Base-by-base conservation (phyloP, 2,797 vertebrate species). In the Poeciliopsis gracilis region DNA sequence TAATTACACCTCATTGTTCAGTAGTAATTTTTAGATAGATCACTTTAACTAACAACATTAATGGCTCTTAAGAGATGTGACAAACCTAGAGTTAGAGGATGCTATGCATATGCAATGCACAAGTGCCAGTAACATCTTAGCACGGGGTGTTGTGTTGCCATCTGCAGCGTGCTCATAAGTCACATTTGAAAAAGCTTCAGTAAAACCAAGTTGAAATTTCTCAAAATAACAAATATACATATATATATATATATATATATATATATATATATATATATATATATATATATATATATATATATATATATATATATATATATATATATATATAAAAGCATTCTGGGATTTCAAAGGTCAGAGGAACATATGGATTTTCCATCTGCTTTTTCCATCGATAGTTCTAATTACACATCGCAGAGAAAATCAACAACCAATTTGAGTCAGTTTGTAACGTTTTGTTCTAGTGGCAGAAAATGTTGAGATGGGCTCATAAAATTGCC, bases 351-450 rank as follows among this genome's bases (percentile, higher is more conserved):
- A 75, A 43, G 53, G n/a, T 75, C 53, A 18, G 5, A 11, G n/a
- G 16, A 59, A 75, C 53, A 75, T 45, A 59, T 45, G 73, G 16
- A 57, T 73, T 73, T 23, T 53, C 55, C 72, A 73, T 74, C 25
- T 43, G 73, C 57, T 57, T 59, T 59, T 16, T 59, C 33, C 53
- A 59, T 75, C 73, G 4, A 30, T 28, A 46, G 5, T 25, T 46
- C 41, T 63, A 75, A 75, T 75, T 61, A 46, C 16, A 30, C 11
- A 46, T 75, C 18, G 45, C 57, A 61, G 28, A 46, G 57, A 59
- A 75, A 47, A 61, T 75, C 73, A 46, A 10, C 73, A 63, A 25
- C n/a, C 43, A 75, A 75, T 75, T 63, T 61, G 11, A 46, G 43
- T 18, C 73, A 63, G 23, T 61, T 75, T 75, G 55, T 61, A 28